Evolutionary conservation across 1,140 invertebrate species (phyloP), one percentile per base, ranked within the genome.

Genomic region (Neomicropteryx cornuta): DNA sequence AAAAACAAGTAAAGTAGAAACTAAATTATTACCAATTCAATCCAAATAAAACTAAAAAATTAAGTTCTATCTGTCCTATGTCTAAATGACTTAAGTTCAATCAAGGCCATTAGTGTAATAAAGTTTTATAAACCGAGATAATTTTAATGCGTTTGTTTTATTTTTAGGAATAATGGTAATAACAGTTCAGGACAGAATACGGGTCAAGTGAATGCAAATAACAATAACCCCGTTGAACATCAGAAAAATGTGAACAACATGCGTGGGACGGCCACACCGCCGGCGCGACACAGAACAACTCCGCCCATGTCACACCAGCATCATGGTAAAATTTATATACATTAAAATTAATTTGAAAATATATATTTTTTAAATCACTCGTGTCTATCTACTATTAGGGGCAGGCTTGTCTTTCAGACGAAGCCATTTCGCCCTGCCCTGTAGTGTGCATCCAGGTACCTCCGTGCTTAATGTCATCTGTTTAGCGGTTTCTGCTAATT

Each of bases 261-360:
- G 47, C 55, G 60, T 33, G 56, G 51, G 23, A 58, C 62, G 34
- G 49, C 47, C 30, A 63, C 62, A 18, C 60, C 60, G 41, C 59
- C 63, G 33, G 56, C 62, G 5, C 40, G 62, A 0, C 59, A 60
- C 39, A 58, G 65, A 33, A 59, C 60, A 41, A 69, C 64, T 37
- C 65, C 66, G n/a, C 64, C 62, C 38, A 47, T 54, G 24, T 42
- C 43, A 6, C 60, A 58, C 45, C 56, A 56, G 42, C 49, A 55
- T 19, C 60, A 62, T 40, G 56, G 60, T 63, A 38, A 42, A 21
- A n/a, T n/a, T 35, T 29, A 40, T 19, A 6, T 17, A 24, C 30
- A 16, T 33, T 21, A 32, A 22, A 11, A 3, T 27, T 27, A 27
- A 8, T 27, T 8, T 13, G 13, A 27, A 27, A 8, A 27, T 13